A percentile compares a stretch with the other conserved stretches of the same genome.
Conservation (phyloP, 2,113 vertebrate genomes). For the Perca schrenkii region DNA sequence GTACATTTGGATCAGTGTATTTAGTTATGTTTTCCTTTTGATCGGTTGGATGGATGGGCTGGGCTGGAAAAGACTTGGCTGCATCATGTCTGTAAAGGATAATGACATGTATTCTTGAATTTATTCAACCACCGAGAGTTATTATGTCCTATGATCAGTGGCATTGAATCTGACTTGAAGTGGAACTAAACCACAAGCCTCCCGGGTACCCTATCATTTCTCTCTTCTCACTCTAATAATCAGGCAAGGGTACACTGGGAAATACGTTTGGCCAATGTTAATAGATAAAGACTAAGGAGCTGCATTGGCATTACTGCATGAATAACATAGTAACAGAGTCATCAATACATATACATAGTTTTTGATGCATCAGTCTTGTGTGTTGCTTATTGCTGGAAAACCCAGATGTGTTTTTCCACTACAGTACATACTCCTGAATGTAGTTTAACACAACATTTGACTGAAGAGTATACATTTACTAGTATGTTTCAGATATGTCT, state of each 20-base stretch:
- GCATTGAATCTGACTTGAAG: background rate
- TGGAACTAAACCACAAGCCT: background rate
- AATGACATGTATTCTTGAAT: background rate
- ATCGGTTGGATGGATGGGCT: background rate
- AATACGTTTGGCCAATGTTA: background rate
- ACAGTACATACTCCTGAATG: background rate
- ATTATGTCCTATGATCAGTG: constrained; percentile 9
- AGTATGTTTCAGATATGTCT: background rate
- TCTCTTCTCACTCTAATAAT: background rate
- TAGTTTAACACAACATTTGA: background rate
- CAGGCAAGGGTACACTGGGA: background rate
- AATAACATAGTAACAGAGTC: background rate
- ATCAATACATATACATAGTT: background rate
- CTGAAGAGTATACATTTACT: background rate
- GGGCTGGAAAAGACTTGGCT: background rate
- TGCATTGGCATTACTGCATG: background rate
- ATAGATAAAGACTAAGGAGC: background rate
- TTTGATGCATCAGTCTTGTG: background rate
- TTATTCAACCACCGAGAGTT: constrained; percentile 10
- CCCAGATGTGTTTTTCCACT: background rate
- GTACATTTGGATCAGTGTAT: background rate
- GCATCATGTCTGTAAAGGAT: background rate
- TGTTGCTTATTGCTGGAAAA: background rate
- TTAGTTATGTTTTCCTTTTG: no score
- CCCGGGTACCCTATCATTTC: background rate